A percentile compares a stretch with the other conserved stretches of the same genome.
These are phyloP conservation scores for Spea bombifrons DNA, from an alignment of 2,113 vertebrate species.

Conservation along the genomic window DNA sequence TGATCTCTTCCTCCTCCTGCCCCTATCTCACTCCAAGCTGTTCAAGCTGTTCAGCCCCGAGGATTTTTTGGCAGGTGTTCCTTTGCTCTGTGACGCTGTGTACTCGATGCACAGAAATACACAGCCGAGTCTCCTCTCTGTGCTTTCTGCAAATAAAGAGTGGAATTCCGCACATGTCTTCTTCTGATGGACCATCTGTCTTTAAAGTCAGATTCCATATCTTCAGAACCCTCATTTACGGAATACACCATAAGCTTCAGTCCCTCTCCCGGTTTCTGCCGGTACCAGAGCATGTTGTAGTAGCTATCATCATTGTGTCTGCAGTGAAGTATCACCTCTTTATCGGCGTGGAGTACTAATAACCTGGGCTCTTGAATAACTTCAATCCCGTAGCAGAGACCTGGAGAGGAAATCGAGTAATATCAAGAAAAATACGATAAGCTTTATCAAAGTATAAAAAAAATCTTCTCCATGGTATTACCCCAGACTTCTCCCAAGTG, in stretches of 20 bases:
- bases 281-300: conserved; percentile 22
- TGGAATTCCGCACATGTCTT: background rate
- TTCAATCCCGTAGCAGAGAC: background rate
- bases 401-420: background rate
- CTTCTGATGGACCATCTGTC: background rate
- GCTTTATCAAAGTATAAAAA: too few relatives aligned
- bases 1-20: too few relatives aligned
- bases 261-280: background rate
- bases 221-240: too few relatives aligned
- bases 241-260: conserved; percentile 3
- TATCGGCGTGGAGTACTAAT: background rate
- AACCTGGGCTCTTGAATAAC: background rate
- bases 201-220: background rate
- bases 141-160: background rate
- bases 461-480: too few relatives aligned
- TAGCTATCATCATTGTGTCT: background rate
- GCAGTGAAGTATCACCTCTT: background rate
- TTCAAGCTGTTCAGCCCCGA: too few relatives aligned
- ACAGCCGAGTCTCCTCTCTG: background rate
- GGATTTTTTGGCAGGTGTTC: background rate
- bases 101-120: conserved; percentile 31
- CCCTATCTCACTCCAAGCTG: too few relatives aligned
- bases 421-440: too few relatives aligned
- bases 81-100: background rate
- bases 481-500: too few relatives aligned